Conservation (phyloP, 1,140 invertebrate genomes). For the Drosophila varians region DNA sequence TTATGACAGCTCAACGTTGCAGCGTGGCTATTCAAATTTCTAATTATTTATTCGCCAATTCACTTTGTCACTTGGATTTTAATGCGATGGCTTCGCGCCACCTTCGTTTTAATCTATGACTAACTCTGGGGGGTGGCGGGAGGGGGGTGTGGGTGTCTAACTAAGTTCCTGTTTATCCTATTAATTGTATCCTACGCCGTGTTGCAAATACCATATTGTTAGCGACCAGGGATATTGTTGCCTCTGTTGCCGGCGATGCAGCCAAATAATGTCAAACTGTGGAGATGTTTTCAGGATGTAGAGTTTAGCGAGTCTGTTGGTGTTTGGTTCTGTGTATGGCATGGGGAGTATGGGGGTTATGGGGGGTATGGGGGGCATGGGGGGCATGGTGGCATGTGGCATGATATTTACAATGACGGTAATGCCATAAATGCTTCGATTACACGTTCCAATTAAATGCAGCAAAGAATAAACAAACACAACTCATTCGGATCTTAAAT, state of each 20-base stretch:
- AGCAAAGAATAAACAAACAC: constrained; percentile 12
- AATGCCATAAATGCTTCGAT: constrained; percentile 35
- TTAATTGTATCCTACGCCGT: constrained; percentile 6
- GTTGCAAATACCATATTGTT: constrained; percentile 79
- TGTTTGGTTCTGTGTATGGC: constrained; percentile 17
- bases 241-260: constrained; percentile 77
- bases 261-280: constrained; percentile 83
- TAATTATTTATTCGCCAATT: constrained; percentile 5
- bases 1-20: constrained; percentile 7
- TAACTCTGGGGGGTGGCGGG: constrained; percentile 7
- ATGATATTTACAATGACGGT: constrained; percentile 19
- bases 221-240: constrained; percentile 82
- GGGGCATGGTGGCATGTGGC: background rate
- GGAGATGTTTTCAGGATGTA: constrained; percentile 63
- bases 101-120: constrained; percentile 1
- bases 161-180: constrained; percentile 20
- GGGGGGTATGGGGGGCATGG: too few species aligned
- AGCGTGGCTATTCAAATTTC: background rate
- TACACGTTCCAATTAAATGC: constrained; percentile 42
- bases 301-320: constrained; percentile 23
- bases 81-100: background rate
- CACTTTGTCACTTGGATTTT: constrained; percentile 10
- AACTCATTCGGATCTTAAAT: constrained; percentile 34
- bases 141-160: background rate
- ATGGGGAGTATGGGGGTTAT: too few species aligned